These are phyloP conservation scores for Sicus ferrugineus DNA, from an alignment of 2,888 invertebrate genomes.

Conservation along the genomic window DNA sequence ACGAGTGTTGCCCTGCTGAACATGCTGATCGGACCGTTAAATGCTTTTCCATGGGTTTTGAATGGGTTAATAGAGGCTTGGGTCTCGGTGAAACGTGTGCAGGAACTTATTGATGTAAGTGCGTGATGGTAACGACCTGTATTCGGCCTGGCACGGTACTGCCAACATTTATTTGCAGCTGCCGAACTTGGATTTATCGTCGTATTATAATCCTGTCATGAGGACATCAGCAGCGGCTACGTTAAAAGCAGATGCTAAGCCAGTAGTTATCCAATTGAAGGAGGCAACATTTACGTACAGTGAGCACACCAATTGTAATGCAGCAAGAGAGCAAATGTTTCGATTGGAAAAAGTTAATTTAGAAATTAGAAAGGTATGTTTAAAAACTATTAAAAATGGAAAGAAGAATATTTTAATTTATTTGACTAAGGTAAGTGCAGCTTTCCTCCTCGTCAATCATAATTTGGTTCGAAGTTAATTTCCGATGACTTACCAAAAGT, in stretches of 20 bases:
- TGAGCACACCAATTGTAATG: slow-evolving; percentile 34
- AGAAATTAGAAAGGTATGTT: slow-evolving; percentile 56
- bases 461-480: too few relatives aligned
- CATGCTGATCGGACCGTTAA: slow-evolving; percentile 94
- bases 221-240: slow-evolving; percentile 42
- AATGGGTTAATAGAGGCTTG: slow-evolving; percentile 96
- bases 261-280: slow-evolving; percentile 68
- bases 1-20: slow-evolving; percentile 94
- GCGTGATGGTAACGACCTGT: not conserved
- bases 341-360: slow-evolving; percentile 59
- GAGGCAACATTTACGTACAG: slow-evolving; percentile 69
- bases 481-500: too few relatives aligned
- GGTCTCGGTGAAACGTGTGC: slow-evolving; percentile 90
- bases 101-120: slow-evolving; percentile 79
- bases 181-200: slow-evolving; percentile 59
- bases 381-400: too few relatives aligned
- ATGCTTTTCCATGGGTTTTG: slow-evolving; percentile 98
- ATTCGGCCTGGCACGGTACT: not conserved
- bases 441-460: too few relatives aligned
- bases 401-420: too few relatives aligned
- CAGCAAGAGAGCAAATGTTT: slow-evolving; percentile 43
- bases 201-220: slow-evolving; percentile 61
- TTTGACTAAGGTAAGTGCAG: too few relatives aligned
- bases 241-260: slow-evolving; percentile 66
- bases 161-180: slow-evolving; percentile 44